These are phyloP conservation scores for Boleophthalmus pectinirostris DNA, from an alignment of 2,113 vertebrate species.

Conservation along the genomic window DNA sequence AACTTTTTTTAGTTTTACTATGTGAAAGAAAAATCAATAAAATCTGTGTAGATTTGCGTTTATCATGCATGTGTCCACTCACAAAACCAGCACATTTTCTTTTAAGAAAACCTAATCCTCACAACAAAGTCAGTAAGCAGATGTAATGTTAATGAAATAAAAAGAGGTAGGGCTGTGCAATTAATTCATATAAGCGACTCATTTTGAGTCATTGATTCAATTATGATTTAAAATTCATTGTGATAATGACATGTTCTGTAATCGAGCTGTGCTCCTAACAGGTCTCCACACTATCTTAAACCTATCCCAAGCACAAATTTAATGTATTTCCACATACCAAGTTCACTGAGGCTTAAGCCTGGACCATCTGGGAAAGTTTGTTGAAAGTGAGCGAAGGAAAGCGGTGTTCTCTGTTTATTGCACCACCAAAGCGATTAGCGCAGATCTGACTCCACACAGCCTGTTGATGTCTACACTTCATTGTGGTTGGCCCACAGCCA, in stretches of 20 bases:
- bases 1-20: background rate
- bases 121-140: too few relatives aligned
- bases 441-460: slow-evolving; percentile 58
- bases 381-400: slow-evolving; percentile 60
- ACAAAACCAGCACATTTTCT: too few relatives aligned
- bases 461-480: slow-evolving; percentile 64
- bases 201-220: background rate
- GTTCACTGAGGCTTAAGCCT: slow-evolving; percentile 30
- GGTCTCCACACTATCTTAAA: background rate
- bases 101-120: too few relatives aligned
- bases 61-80: too few relatives aligned
- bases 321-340: slow-evolving; percentile 10
- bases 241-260: background rate
- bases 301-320: background rate
- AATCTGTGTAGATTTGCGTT: background rate
- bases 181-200: too few relatives aligned
- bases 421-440: slow-evolving; percentile 59
- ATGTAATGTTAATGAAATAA: too few relatives aligned
- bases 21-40: background rate
- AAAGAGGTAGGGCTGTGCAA: too few relatives aligned
- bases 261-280: background rate
- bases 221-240: background rate
- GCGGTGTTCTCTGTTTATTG: slow-evolving; percentile 64
- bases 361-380: slow-evolving; percentile 64
- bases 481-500: slow-evolving; percentile 58